These are phyloP conservation scores for Lemur catta DNA, from an alignment of 2,797 vertebrate genomes.

Conservation along the genomic window DNA sequence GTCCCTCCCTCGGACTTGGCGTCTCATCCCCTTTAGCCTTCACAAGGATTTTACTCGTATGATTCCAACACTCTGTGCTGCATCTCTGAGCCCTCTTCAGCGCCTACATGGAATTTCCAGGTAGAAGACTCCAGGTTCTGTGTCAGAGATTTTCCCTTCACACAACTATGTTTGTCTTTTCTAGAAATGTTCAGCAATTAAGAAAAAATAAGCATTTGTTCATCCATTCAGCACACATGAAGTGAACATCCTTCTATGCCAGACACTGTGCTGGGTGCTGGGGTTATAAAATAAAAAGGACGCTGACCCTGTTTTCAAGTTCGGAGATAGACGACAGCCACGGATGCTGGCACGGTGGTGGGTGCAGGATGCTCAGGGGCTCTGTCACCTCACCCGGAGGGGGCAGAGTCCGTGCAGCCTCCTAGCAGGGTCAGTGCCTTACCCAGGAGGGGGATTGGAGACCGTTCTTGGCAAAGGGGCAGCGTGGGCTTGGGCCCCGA, in stretches of 20 bases:
- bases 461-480: not conserved
- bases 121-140: not conserved
- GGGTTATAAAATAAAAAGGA: not conserved
- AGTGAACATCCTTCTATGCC: not conserved
- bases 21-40: not conserved
- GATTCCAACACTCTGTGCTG: not conserved
- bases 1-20: not conserved
- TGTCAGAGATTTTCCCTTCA: not conserved
- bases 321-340: not conserved
- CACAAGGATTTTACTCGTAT: not conserved
- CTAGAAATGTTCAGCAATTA: not conserved
- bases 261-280: not conserved
- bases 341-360: not conserved
- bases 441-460: not conserved
- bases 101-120: not conserved
- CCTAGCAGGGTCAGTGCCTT: not conserved
- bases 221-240: not conserved
- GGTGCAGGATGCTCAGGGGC: rapidly evolving
- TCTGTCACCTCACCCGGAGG: not conserved
- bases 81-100: not conserved
- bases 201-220: not conserved
- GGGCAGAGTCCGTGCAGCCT: not conserved
- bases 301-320: not conserved
- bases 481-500: rapidly evolving
- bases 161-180: not conserved